Conservation (phyloP, 2,113 vertebrate genomes). For the Terrapene triunguis region DNA sequence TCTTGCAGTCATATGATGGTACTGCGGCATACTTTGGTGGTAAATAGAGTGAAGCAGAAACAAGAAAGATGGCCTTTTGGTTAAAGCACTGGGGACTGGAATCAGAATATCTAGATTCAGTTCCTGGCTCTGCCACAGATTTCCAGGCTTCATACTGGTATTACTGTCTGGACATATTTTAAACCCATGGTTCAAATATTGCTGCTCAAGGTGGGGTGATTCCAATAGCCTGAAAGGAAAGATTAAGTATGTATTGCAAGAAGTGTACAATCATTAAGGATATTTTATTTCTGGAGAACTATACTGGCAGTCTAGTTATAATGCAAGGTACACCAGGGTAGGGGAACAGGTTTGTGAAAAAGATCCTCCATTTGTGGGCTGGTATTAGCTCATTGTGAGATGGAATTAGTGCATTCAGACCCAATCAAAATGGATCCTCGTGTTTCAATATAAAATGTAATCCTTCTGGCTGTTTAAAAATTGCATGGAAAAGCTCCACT, state of each 20-base stretch:
- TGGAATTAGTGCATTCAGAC: neutral
- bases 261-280: neutral
- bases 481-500: neutral
- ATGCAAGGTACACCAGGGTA: rapidly evolving
- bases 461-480: neutral
- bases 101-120: neutral
- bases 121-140: neutral
- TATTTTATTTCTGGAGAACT: neutral
- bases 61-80: neutral
- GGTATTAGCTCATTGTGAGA: neutral
- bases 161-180: neutral
- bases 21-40: neutral
- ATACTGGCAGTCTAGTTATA: neutral
- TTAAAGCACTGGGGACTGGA: neutral
- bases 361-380: neutral
- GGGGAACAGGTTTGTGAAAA: neutral
- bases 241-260: neutral
- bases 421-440: neutral
- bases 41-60: neutral
- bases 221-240: neutral
- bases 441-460: neutral
- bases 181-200: neutral
- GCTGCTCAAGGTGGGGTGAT: neutral
- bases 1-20: neutral
- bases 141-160: neutral